These are phyloP conservation scores for Metopia argyrocephala DNA, from an alignment of 2,888 invertebrate species.

Conservation along the genomic window DNA sequence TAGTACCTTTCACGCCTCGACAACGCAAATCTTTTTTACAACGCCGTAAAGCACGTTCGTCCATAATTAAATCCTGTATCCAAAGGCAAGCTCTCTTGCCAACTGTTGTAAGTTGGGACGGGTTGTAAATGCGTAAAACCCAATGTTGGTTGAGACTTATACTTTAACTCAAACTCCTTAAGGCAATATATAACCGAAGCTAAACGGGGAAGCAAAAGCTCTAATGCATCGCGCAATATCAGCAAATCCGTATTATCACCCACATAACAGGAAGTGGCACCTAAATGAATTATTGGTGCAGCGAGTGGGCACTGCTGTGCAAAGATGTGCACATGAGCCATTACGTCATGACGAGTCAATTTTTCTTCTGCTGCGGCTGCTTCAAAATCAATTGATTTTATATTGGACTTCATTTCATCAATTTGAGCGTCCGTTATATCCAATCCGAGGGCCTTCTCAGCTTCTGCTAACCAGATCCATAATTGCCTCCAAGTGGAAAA, in stretches of 20 bases:
- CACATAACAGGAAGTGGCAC: slow-evolving; percentile 98
- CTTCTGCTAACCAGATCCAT: slow-evolving; percentile 96
- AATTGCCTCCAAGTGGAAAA: slow-evolving; percentile 97
- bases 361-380: slow-evolving; percentile 92
- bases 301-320: slow-evolving; percentile 93
- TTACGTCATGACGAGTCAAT: slow-evolving; percentile 95
- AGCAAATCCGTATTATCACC: slow-evolving; percentile 98
- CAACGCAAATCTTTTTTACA: slow-evolving; percentile 89
- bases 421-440: slow-evolving; percentile 92
- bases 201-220: slow-evolving; percentile 90
- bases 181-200: slow-evolving; percentile 89
- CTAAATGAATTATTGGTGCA: slow-evolving; percentile 97
- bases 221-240: slow-evolving; percentile 90
- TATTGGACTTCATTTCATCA: slow-evolving; percentile 87
- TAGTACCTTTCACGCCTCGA: slow-evolving; percentile 98
- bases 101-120: slow-evolving; percentile 97
- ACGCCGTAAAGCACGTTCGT: slow-evolving; percentile 86
- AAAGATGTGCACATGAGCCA: slow-evolving; percentile 99
- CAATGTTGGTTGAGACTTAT: slow-evolving; percentile 90
- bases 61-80: slow-evolving; percentile 96
- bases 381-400: slow-evolving; percentile 91
- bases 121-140: slow-evolving; percentile 99
- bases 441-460: slow-evolving; percentile 93
- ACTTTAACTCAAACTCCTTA: slow-evolving; percentile 87
- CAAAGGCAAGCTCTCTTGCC: slow-evolving; percentile 97